phyloP scores from a whole-genome alignment of 2,888 invertebrate species.

The Hypsopygia costalis region DNA sequence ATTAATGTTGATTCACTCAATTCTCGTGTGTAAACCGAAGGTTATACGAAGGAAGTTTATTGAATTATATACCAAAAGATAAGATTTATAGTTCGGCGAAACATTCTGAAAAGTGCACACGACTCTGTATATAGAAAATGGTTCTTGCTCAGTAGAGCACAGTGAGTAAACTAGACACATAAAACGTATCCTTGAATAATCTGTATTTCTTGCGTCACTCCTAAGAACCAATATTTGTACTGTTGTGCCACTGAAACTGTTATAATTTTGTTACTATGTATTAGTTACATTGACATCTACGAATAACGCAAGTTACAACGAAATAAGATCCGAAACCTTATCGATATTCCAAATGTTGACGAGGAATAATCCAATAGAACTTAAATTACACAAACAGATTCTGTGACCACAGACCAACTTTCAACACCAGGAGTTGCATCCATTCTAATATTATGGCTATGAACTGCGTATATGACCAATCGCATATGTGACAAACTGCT shows the following conservation, averaged over 20 bases:
- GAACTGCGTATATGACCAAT: too few relatives aligned
- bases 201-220: slow-evolving; percentile 1
- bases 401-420: too few relatives aligned
- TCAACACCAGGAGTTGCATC: too few relatives aligned
- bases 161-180: slow-evolving; percentile 1
- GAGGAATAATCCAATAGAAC: slow-evolving; percentile 12
- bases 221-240: not conserved
- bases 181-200: slow-evolving; percentile 3
- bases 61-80: slow-evolving; percentile 55
- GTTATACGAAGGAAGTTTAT: slow-evolving; percentile 70
- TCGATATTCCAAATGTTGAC: slow-evolving; percentile 1
- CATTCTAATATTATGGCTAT: too few relatives aligned
- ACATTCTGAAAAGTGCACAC: slow-evolving; percentile 64
- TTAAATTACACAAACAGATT: slow-evolving; percentile 6
- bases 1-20: slow-evolving; percentile 54
- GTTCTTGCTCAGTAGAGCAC: slow-evolving; percentile 5
- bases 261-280: too few relatives aligned
- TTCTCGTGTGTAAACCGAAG: slow-evolving; percentile 50
- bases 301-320: not conserved
- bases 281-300: too few relatives aligned
- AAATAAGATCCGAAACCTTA: slow-evolving; percentile 16
- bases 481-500: too few relatives aligned
- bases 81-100: slow-evolving; percentile 68
- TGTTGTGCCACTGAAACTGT: not conserved
- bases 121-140: slow-evolving; percentile 27